Percentiles rank a stretch among this genome's conserved stretches.
These are phyloP conservation scores for Thereuonema tuberculata DNA, from an alignment of 1,140 invertebrate species.

Conservation along the genomic window DNA sequence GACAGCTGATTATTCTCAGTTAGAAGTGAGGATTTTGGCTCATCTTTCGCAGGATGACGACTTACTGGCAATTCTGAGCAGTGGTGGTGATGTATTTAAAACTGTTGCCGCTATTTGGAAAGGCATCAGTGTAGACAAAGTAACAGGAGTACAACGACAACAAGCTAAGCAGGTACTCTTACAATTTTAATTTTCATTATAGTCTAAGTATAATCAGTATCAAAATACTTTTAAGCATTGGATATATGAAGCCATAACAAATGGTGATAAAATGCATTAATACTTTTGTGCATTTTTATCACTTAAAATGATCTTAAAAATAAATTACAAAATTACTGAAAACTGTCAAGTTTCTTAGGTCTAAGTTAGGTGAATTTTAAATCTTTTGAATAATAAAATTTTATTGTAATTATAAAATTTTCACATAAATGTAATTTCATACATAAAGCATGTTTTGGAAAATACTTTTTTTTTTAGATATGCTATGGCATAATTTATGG, in stretches of 20 bases:
- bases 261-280: too few relatives aligned
- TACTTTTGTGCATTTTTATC: too few relatives aligned
- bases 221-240: not conserved
- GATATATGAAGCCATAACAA: not conserved
- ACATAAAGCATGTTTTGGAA: not conserved
- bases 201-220: not conserved
- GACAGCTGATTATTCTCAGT: constrained; percentile 88
- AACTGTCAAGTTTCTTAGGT: too few relatives aligned
- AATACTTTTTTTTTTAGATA: constrained; percentile 46
- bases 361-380: too few relatives aligned
- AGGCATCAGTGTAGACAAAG: constrained; percentile 31
- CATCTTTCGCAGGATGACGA: constrained; percentile 71
- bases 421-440: not conserved
- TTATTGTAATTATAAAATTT: not conserved
- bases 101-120: constrained; percentile 74
- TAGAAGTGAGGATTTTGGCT: constrained; percentile 84
- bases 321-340: too few relatives aligned
- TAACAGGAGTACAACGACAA: constrained; percentile 58
- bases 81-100: constrained; percentile 69
- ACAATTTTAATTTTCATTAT: not conserved
- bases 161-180: constrained; percentile 50
- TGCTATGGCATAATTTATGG: constrained; percentile 97
- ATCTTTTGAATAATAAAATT: not conserved
- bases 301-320: too few relatives aligned
- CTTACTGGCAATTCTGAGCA: constrained; percentile 53